Percentiles rank a stretch among this genome's conserved stretches.
These are phyloP conservation scores for Epizoanthus ramosus DNA, from an alignment of 92 coral and sea anemone genomes.

Conservation along the genomic window DNA sequence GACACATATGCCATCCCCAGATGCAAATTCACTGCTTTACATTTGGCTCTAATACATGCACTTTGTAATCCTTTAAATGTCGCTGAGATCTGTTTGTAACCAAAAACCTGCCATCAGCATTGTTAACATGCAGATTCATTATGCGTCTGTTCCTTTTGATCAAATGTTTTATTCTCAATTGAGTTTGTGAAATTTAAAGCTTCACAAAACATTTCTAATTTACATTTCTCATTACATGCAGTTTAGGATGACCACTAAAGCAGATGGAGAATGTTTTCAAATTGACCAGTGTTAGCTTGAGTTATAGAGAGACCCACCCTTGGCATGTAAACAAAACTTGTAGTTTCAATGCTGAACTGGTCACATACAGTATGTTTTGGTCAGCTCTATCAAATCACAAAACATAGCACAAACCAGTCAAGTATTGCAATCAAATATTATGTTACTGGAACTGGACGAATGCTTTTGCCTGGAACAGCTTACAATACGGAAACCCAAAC, in stretches of 20 bases:
- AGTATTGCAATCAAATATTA: background rate
- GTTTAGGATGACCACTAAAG: background rate
- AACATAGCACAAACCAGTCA: background rate
- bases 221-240: no score
- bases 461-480: background rate
- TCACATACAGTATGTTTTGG: background rate
- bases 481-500: background rate
- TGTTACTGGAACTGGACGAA: background rate
- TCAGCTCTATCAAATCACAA: background rate
- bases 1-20: background rate
- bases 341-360: slow-evolving; percentile 3
- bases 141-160: slow-evolving; percentile 1
- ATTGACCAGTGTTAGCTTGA: background rate
- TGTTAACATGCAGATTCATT: background rate
- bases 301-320: background rate
- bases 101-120: slow-evolving; percentile 22
- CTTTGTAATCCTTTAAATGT: background rate
- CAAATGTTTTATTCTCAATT: background rate
- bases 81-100: slow-evolving; percentile 22
- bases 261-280: background rate
- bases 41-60: background rate
- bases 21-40: slow-evolving; percentile 7
- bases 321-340: background rate
- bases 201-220: background rate
- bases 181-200: background rate